Percentiles rank a stretch among this genome's conserved stretches.
Conservation (phyloP, 92 coral and sea anemone species). For the Micromussa lordhowensis region DNA sequence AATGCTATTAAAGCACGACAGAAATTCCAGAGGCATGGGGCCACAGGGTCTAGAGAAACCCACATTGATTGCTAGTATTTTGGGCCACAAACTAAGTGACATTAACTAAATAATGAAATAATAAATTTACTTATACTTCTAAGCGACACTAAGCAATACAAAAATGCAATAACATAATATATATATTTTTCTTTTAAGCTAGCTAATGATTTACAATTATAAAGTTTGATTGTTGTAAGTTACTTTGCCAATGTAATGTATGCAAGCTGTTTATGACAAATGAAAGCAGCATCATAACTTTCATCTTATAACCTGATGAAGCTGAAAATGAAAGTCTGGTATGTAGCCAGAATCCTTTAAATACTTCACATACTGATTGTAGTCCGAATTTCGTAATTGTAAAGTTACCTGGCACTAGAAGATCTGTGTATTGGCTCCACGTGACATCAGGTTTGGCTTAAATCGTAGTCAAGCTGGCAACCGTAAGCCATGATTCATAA, state of each 20-base stretch:
- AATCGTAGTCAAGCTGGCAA: slow-evolving; percentile 8
- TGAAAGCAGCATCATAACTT: slow-evolving; percentile 1
- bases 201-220: too few species aligned
- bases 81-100: neutral
- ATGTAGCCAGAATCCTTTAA: too few species aligned
- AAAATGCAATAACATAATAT: neutral
- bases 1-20: too few species aligned
- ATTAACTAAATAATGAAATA: too few species aligned
- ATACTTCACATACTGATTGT: neutral
- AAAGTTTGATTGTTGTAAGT: too few species aligned
- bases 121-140: neutral
- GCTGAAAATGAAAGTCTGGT: neutral
- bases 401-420: neutral
- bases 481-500: slow-evolving; percentile 11
- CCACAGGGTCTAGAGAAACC: neutral
- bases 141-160: neutral
- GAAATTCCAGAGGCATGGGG: too few species aligned
- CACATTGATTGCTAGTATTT: neutral
- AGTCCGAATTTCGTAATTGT: neutral
- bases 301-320: too few species aligned
- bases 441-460: slow-evolving; percentile 13
- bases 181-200: too few species aligned
- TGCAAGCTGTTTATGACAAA: neutral
- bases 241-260: neutral
- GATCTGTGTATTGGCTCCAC: neutral